Conservation (phyloP, 1,140 invertebrate species). For the Nebria ingens region DNA sequence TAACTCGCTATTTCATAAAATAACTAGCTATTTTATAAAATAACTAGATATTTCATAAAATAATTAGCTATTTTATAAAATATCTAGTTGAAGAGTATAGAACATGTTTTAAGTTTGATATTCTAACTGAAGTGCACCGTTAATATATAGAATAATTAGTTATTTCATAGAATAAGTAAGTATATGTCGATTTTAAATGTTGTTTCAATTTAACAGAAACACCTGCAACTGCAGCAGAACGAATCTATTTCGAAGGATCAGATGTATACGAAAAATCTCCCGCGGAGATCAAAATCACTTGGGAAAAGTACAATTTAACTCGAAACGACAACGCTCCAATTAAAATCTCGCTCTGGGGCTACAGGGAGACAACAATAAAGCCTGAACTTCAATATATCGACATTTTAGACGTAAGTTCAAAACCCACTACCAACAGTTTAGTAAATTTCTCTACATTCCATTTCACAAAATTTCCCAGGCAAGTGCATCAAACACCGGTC, state of each 20-base stretch:
- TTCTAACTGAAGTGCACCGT: too few relatives aligned
- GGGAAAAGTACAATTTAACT: constrained; percentile 78
- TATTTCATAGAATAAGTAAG: too few relatives aligned
- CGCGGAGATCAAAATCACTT: constrained; percentile 61
- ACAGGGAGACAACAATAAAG: constrained; percentile 68
- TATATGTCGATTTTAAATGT: constrained; percentile 81
- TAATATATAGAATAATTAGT: too few relatives aligned
- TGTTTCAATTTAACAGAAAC: constrained; percentile 72
- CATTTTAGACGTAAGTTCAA: constrained; percentile 38
- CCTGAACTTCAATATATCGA: constrained; percentile 55
- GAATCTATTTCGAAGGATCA: constrained; percentile 68
- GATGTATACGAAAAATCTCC: constrained; percentile 61
- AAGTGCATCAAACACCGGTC: constrained; percentile 53
- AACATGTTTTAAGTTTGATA: too few relatives aligned
- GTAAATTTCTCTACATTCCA: too few relatives aligned
- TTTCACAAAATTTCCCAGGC: too few relatives aligned
- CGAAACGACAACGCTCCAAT: constrained; percentile 62
- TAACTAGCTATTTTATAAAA: too few relatives aligned
- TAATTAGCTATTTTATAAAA: too few relatives aligned
- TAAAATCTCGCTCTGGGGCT: constrained; percentile 76
- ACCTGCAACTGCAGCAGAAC: constrained; percentile 70
- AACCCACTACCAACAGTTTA: too few relatives aligned
- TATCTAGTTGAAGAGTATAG: too few relatives aligned
- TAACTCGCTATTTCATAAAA: too few relatives aligned
- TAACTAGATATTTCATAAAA: too few relatives aligned